These are phyloP conservation scores for Drosophila antonietae DNA, from an alignment of 2,888 invertebrate species.

Conservation along the genomic window DNA sequence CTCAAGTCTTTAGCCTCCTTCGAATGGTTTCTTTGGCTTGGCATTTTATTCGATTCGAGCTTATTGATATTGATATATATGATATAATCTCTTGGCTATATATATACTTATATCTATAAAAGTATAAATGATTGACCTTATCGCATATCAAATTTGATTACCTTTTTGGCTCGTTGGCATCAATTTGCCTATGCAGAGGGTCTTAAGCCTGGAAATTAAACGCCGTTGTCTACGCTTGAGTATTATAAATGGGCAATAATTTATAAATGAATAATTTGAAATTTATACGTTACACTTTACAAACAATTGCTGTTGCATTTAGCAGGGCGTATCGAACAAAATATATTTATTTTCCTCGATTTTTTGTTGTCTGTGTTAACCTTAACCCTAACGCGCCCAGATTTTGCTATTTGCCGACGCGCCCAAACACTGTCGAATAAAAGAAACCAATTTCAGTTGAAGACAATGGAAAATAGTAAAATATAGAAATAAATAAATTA, in stretches of 20 bases:
- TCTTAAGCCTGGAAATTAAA: conserved; percentile 35
- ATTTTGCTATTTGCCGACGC: conserved; percentile 9
- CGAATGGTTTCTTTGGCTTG: conserved; percentile 28
- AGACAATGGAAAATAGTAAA: conserved; percentile 19
- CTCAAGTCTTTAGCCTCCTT: conserved; percentile 13
- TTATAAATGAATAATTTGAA: conserved; percentile 14
- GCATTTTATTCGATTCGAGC: conserved; percentile 25
- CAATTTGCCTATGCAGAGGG: conserved; percentile 25
- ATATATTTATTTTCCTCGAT: neutral
- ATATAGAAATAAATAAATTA: conserved; percentile 18
- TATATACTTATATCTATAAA: neutral
- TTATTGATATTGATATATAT: conserved; percentile 20
- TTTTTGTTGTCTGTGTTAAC: conserved; percentile 8
- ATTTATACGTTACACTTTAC: conserved; percentile 31
- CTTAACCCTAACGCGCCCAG: conserved; percentile 43
- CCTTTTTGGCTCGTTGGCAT: conserved; percentile 28
- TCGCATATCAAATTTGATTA: conserved; percentile 36
- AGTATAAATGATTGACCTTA: conserved; percentile 46
- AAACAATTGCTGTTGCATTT: conserved; percentile 9
- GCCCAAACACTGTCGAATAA: conserved; percentile 9
- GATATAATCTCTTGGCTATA: conserved; percentile 11
- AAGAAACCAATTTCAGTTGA: conserved; percentile 16
- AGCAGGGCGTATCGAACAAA: neutral
- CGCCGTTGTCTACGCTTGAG: conserved; percentile 25
- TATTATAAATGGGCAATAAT: conserved; percentile 6